Evolutionary conservation across 2,888 invertebrate species (phyloP), one percentile per base, ranked within the genome.

Genomic region (Diplazon laetatorius): DNA sequence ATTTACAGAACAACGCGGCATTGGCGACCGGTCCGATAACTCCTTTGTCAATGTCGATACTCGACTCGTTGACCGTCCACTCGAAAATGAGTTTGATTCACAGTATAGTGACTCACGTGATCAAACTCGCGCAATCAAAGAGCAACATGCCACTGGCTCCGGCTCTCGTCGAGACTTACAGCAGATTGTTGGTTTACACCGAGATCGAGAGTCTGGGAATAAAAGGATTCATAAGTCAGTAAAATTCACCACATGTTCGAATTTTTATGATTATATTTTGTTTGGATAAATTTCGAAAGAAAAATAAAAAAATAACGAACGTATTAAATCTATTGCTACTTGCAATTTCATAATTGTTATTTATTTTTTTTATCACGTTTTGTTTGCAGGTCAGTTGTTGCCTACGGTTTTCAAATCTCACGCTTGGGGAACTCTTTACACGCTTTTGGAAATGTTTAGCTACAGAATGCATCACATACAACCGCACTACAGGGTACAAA

Each of bases 171-270:
- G 98, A 99, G 92, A 99, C 98, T 0, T 99, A 98, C 92, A 97
- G 97, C 75, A 93, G 98, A 63, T 92, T 99, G 14, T 91, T 99
- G 65, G 98, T 98, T 0, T 99, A 99, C 88, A 98, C 97, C 8
- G 99, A 99, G 92, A 98, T 98, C 69, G 99, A 99, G 91, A 97
- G 98, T 14, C 93, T 99, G 62, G 98, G 99, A 35, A 98, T 99
- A 80, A 99, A 99, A 92, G 98, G 97, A 66, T 98, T 98, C 90
- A 96, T 98, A 84, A 96, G 97, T 95, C 91, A 93, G 94, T 93
- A 77, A 2, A 57, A 35, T 30, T 30, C 30, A 30, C n/a, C n/a
- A n/a, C n/a, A n/a, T n/a, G n/a, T n/a, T n/a, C n/a, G n/a, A n/a
- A n/a, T 30, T 30, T n/a, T 20, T 25, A 52, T n/a, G 30, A 25